phyloP scores from a whole-genome alignment of 2,113 vertebrate species.

The Acanthochromis polyacanthus region DNA sequence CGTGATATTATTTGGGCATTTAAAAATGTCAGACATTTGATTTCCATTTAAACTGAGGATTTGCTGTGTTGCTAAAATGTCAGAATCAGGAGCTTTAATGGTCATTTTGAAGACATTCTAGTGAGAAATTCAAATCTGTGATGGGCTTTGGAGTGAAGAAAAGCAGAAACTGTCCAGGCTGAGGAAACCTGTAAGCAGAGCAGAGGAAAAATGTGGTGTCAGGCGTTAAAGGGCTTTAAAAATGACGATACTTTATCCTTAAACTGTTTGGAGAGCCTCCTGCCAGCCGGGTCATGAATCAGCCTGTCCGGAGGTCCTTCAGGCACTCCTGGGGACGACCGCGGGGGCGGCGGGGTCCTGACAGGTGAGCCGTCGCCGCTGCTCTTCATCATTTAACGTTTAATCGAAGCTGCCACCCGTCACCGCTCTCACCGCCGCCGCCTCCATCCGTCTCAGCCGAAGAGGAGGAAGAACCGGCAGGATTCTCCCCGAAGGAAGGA shows the following conservation, averaged over 20 bases:
- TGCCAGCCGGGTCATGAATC: slow-evolving; percentile 83
- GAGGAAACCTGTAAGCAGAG: slow-evolving; percentile 57
- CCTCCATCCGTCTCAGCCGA: slow-evolving; percentile 28
- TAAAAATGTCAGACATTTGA: no score
- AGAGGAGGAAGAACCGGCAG: neutral
- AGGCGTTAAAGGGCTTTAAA: slow-evolving; percentile 68
- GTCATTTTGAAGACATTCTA: no score
- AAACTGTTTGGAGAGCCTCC: slow-evolving; percentile 84
- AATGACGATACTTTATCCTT: slow-evolving; percentile 80
- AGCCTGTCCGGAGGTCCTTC: slow-evolving; percentile 67
- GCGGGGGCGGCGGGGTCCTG: slow-evolving; percentile 44
- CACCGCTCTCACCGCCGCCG: slow-evolving; percentile 24
- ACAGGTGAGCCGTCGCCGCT: slow-evolving; percentile 75
- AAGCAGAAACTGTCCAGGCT: no score
- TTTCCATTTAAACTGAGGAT: no score
- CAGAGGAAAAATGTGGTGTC: slow-evolving; percentile 65
- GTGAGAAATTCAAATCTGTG: no score
- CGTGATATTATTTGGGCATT: no score
- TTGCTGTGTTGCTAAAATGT: no score
- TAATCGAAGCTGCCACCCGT: slow-evolving; percentile 76
- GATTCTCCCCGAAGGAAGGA: slow-evolving; percentile 9
- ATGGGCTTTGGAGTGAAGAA: no score
- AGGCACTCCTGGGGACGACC: slow-evolving; percentile 50
- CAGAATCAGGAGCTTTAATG: no score
- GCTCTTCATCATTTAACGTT: slow-evolving; percentile 81